Conservation (phyloP, 92 coral and sea anemone species). For the Bergia sp. region DNA sequence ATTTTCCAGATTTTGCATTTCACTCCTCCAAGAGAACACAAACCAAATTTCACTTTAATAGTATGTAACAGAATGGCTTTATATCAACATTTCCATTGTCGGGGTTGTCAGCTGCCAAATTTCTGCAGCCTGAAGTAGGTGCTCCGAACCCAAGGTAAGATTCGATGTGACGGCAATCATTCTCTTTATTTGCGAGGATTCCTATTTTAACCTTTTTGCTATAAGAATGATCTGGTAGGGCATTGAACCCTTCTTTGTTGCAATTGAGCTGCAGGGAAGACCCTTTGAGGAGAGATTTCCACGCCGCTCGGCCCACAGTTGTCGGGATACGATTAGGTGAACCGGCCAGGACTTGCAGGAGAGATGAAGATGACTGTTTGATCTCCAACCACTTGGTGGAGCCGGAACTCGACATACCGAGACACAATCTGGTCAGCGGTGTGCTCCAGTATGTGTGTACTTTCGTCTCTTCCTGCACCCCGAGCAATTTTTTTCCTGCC, state of each 20-base stretch:
- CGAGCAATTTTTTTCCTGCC: not conserved
- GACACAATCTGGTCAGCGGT: slow-evolving; percentile 29
- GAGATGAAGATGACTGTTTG: slow-evolving; percentile 19
- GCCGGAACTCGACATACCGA: not conserved
- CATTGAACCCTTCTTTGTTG: slow-evolving; percentile 16
- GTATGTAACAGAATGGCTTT: not conserved
- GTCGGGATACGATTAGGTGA: not conserved
- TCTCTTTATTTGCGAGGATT: not conserved
- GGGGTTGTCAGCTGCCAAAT: not conserved
- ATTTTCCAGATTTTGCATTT: no score
- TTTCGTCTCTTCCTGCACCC: not conserved
- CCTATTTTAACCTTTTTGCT: not conserved
- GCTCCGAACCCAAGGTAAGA: slow-evolving; percentile 1
- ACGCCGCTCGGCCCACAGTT: not conserved
- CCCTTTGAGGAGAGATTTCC: not conserved
- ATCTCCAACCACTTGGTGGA: slow-evolving; percentile 4
- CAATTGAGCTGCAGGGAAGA: not conserved
- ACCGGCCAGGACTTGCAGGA: not conserved
- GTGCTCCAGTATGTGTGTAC: slow-evolving; percentile 38
- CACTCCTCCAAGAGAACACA: not conserved
- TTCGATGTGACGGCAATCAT: not conserved
- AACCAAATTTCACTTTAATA: not conserved
- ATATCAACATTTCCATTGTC: not conserved
- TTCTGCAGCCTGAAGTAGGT: not conserved
- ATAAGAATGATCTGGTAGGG: not conserved